Evolutionary conservation across 2,797 vertebrate genomes (phyloP).

Genomic region (Rallus crepitans): DNA sequence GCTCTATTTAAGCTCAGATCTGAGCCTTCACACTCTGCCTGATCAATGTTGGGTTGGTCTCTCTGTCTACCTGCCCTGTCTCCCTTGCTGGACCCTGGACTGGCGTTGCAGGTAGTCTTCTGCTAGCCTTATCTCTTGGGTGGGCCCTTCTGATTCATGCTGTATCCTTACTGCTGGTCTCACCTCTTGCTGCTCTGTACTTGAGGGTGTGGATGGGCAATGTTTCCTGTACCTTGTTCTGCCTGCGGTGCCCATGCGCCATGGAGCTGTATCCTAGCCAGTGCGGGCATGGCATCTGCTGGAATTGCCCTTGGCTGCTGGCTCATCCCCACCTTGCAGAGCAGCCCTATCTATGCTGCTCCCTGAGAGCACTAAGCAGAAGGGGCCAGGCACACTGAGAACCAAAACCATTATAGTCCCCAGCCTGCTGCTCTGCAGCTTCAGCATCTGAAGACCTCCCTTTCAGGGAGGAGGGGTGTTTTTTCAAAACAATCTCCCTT

Average conservation of each 20-base stretch:
- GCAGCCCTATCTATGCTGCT: not conserved
- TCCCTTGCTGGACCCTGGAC: not conserved
- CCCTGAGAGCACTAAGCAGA: accelerated
- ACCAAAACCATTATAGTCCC: not conserved
- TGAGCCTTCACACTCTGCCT: accelerated
- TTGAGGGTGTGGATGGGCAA: not conserved
- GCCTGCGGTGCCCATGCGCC: not conserved
- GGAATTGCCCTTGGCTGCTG: not conserved
- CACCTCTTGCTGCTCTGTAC: not conserved
- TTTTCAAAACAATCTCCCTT: not conserved
- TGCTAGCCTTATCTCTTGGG: not conserved
- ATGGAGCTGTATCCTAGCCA: not conserved
- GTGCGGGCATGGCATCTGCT: not conserved
- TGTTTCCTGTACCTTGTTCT: not conserved
- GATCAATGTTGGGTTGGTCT: not conserved
- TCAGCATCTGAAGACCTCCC: not conserved
- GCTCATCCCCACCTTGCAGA: accelerated
- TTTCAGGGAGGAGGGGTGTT: not conserved
- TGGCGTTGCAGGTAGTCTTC: not conserved
- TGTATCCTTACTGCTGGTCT: not conserved
- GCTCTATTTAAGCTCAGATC: not conserved
- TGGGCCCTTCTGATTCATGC: not conserved
- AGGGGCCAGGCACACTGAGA: not conserved
- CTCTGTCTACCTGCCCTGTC: accelerated
- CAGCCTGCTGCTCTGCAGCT: not conserved